These are phyloP conservation scores for Elysia crispata DNA, from an alignment of 2,888 invertebrate genomes.

Conservation along the genomic window DNA sequence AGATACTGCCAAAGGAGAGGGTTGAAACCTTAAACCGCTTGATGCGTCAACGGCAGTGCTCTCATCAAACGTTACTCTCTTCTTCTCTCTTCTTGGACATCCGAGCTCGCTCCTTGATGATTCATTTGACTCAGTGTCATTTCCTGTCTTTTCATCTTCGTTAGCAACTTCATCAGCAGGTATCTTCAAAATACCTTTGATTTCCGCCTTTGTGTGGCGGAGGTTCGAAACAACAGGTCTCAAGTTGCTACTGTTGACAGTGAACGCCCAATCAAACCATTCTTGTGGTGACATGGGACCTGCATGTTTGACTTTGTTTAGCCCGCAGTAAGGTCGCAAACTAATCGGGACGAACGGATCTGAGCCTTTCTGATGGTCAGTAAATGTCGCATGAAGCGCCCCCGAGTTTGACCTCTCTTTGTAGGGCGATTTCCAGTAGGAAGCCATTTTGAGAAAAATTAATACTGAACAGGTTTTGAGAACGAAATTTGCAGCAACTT, in stretches of 20 bases:
- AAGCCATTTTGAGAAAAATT: neutral
- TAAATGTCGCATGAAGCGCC: too few species aligned
- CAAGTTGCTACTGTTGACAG: neutral
- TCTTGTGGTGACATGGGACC: neutral
- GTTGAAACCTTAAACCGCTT: neutral
- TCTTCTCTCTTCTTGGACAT: neutral
- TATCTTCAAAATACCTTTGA: slow-evolving; percentile 32
- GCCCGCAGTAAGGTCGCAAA: too few species aligned
- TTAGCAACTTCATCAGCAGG: neutral
- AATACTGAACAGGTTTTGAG: too few species aligned
- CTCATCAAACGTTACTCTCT: slow-evolving; percentile 19
- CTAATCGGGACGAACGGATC: too few species aligned
- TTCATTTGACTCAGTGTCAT: neutral
- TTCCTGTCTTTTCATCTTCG: neutral
- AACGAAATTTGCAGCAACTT: too few species aligned
- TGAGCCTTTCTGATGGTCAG: too few species aligned
- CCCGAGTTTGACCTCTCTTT: neutral
- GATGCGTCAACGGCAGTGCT: neutral
- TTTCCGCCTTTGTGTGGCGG: neutral
- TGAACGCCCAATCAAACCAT: slow-evolving; percentile 12
- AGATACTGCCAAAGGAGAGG: neutral
- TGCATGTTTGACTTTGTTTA: neutral
- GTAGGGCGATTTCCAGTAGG: slow-evolving; percentile 32
- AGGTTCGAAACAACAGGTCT: neutral
- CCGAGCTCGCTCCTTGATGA: neutral